Percentiles rank a stretch among this genome's conserved stretches.
Conservation (phyloP, 1,140 invertebrate genomes). For the Periplaneta americana region DNA sequence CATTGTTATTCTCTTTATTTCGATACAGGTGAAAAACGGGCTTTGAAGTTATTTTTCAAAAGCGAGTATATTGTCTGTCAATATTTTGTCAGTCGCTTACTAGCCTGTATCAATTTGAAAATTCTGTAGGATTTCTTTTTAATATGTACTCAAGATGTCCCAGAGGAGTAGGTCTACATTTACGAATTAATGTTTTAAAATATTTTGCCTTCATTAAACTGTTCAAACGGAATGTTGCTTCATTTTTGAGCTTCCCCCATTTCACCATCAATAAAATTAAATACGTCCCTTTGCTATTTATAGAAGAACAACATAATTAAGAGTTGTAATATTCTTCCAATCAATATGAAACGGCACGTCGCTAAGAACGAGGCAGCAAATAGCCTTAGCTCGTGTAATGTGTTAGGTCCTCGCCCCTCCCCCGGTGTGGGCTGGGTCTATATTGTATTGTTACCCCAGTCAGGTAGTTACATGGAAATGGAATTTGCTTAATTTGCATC, state of each 20-base stretch:
- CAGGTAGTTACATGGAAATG: constrained; percentile 10
- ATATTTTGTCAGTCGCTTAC: too few species aligned
- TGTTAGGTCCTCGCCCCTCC: not conserved
- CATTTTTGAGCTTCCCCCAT: not conserved
- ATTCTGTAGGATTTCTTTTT: too few species aligned
- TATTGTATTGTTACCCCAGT: not conserved
- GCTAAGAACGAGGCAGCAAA: not conserved
- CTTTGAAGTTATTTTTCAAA: too few species aligned
- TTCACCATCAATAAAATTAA: not conserved
- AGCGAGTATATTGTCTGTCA: too few species aligned
- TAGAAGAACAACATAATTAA: too few species aligned
- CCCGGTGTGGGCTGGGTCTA: not conserved
- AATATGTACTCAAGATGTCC: too few species aligned
- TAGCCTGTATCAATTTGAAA: too few species aligned
- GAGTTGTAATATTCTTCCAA: not conserved
- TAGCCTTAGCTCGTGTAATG: not conserved
- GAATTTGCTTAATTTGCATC: constrained; percentile 16
- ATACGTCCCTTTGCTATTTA: too few species aligned
- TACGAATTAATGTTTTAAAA: not conserved
- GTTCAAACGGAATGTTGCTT: not conserved
- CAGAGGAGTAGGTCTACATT: not conserved
- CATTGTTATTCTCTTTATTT: too few species aligned
- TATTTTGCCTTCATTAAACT: not conserved
- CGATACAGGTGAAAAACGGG: too few species aligned
- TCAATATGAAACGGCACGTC: not conserved